Evolutionary conservation across 1,140 invertebrate genomes (phyloP), one percentile per base, ranked within the genome.

Genomic region (Cotesia typhae): DNA sequence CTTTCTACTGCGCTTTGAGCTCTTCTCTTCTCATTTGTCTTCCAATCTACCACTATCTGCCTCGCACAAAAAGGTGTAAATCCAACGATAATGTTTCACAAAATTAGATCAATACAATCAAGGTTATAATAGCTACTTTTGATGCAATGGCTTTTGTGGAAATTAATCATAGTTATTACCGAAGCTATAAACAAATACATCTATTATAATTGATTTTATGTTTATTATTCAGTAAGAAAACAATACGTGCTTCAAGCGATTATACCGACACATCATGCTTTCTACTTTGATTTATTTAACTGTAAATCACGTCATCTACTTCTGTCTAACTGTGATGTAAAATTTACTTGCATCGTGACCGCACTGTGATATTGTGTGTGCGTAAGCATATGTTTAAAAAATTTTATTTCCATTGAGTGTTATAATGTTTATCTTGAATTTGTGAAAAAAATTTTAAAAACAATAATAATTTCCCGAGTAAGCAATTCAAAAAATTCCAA

Each of bases 71-170:
- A 57, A 28, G 36, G 52, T 53, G 17, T 52, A 68, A 35, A 37
- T 35, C 36, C 66, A n/a, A 68, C 28, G 55, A 68, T 55, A 53
- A 35, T 68, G 41, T 55, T 14, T 57, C 47, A 20, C 20, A 12
- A 51, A 71, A 71, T 71, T 71, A 71, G 38, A 71, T 71, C 59
- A 71, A 64, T 71, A 52, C 36, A 20, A 71, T 71, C 12, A 38
- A 70, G 67, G 67, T 6, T 7, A 59, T 59, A 28, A 17, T 0
- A 14, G 55, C 51, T 53, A 9, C 17, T 17, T 59, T 59, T 59
- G 17, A 59, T 20, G 12, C 12, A 41, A 41, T 41, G 9, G 9
- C 38, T 41, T 41, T 41, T 41, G 9, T 41, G 5, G 4, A 4
- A 41, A 55, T n/a, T n/a, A 55, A 12, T n/a, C 52, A 55, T 9